Conservation (phyloP, 2,888 invertebrate species). For the Cryptocheilus praepositus region DNA sequence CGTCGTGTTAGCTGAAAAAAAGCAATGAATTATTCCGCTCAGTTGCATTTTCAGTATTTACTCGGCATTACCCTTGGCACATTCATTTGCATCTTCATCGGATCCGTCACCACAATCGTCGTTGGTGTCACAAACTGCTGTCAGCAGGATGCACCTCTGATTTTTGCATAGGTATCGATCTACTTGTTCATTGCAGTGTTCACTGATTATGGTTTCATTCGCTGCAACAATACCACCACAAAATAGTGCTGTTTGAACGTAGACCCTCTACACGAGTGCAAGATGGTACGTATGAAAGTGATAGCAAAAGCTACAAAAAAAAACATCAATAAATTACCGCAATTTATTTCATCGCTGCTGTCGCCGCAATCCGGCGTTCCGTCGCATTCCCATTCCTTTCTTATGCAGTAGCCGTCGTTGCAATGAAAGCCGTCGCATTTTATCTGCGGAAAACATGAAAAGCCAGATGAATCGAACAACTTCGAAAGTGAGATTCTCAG, state of each 20-base stretch:
- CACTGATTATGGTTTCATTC: conserved; percentile 61
- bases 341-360: conserved; percentile 83
- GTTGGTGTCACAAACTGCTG: conserved; percentile 77
- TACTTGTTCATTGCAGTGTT: conserved; percentile 75
- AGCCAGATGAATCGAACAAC: not conserved
- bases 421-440: conserved; percentile 81
- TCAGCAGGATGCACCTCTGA: conserved; percentile 76
- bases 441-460: conserved; percentile 41
- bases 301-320: not conserved
- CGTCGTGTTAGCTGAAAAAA: conserved; percentile 35
- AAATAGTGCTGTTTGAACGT: too few relatives aligned
- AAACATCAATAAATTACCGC: conserved; percentile 74
- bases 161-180: conserved; percentile 77
- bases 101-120: conserved; percentile 79
- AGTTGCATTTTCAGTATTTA: not conserved
- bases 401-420: conserved; percentile 82
- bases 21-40: too few relatives aligned
- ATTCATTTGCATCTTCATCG: conserved; percentile 78
- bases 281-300: too few relatives aligned
- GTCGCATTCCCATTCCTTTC: conserved; percentile 81
- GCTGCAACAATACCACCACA: conserved; percentile 57
- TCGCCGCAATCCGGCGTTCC: conserved; percentile 80
- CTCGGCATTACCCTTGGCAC: conserved; percentile 52
- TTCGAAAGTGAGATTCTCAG: too few relatives aligned
- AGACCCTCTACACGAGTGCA: too few relatives aligned